Conservation (phyloP, 1,140 invertebrate genomes). For the Calephelis virginiensis region DNA sequence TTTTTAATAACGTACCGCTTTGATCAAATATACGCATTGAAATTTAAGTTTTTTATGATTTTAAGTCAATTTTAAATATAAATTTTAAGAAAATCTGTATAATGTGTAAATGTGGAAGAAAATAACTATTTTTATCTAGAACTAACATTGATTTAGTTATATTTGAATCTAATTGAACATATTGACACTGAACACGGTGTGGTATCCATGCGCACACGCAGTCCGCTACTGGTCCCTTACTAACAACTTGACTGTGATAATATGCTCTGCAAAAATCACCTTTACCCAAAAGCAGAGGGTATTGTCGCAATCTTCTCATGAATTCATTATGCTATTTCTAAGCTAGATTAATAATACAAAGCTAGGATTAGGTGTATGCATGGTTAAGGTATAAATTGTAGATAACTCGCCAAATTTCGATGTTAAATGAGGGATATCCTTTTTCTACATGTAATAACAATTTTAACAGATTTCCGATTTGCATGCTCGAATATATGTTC, state of each 20-base stretch:
- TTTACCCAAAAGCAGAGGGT: constrained; percentile 16
- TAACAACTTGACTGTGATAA: constrained; percentile 61
- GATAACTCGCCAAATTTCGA: constrained; percentile 19
- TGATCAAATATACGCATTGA: no score
- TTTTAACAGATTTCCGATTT: constrained; percentile 30
- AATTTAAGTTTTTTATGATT: no score
- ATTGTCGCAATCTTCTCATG: constrained; percentile 35
- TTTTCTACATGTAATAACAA: constrained; percentile 38
- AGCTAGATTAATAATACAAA: constrained; percentile 35
- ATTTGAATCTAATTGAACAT: neutral
- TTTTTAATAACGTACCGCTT: no score
- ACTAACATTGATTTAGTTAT: no score
- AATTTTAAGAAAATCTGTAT: no score
- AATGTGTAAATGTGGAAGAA: no score
- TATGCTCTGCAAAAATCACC: constrained; percentile 34
- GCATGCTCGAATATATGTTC: constrained; percentile 35
- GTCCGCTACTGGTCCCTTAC: constrained; percentile 67
- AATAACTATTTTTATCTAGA: no score
- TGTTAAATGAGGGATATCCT: constrained; percentile 27
- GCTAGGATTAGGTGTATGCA: constrained; percentile 39
- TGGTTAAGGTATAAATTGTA: constrained; percentile 32
- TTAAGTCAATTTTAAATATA: no score
- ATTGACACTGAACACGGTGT: constrained; percentile 53
- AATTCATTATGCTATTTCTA: constrained; percentile 38
- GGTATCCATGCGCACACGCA: constrained; percentile 70